Evolutionary conservation across 2,797 vertebrate genomes (phyloP), one percentile per base, ranked within the genome.

Genomic region (Hemitrygon akajei): DNA sequence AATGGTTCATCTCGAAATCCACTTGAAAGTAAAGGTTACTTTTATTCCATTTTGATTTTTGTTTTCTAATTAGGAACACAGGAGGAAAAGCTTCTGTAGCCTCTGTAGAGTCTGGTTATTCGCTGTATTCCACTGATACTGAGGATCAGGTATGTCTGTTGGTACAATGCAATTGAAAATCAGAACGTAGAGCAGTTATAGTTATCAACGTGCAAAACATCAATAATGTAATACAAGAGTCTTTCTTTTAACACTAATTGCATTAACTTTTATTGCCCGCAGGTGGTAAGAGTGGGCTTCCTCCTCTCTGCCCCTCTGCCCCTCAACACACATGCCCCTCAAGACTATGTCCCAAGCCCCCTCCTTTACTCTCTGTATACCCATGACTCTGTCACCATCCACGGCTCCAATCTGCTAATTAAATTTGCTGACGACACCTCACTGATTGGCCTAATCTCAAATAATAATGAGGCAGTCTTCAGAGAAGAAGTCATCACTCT

Each of bases 121-220:
- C 97, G 0, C 94, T 97, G 63, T 97, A 95, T 96, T 98, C 98
- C 58, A 96, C 97, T 22, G 98, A 98, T 94, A 98, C 97, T 14
- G 97, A 97, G 30, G 97, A 97, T 95, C 98, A 98, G 98, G 98
- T 99, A 96, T 95, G 12, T 47, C 9, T 63, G 16, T 66, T 63
- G 63, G 9, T 66, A 73, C 14, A 9, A 18, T 81, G 22, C 5
- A 81, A 0, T 22, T 73, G 66, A 86, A 63, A 7, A 7, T 25
- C 69, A 40, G 25, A 25, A 47, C 56, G 40, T 47, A 47, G 2
- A 47, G 47, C 75, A 92, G 37, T 75, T 92, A 27, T 75, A 12
- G 3, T 91, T n/a, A 69, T 91, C 11, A 56, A 25, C 47, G 14
- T 66, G 34, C 16, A 37, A 22, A 34, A 91, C 37, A 20, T 91